phyloP scores from a whole-genome alignment of 2,113 vertebrate genomes.

The Nibea albiflora region DNA sequence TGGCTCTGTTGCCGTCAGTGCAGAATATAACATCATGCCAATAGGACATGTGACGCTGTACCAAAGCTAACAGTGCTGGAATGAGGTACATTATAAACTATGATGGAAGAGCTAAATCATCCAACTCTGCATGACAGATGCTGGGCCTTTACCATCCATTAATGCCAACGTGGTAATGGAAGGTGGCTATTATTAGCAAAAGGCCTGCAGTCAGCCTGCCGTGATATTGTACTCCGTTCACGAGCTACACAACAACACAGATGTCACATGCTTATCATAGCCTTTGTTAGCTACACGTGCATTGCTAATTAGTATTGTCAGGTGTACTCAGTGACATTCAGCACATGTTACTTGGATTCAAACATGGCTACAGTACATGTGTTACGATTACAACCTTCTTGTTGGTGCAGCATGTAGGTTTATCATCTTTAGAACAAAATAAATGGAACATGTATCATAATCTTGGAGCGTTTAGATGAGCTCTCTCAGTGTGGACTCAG shows the following conservation, averaged over 20 bases:
- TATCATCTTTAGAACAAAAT: background rate
- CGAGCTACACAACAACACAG: constrained; percentile 37
- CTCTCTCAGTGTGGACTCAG: background rate
- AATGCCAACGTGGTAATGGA: constrained; percentile 55
- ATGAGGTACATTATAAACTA: background rate
- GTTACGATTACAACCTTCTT: background rate
- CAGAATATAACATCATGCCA: background rate
- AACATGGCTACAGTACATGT: constrained; percentile 13
- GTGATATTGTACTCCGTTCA: constrained; percentile 42
- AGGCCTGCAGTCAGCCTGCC: constrained; percentile 62
- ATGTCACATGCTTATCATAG: constrained; percentile 41
- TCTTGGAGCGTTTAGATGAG: background rate
- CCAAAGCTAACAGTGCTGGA: background rate
- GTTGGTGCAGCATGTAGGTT: background rate
- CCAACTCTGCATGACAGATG: constrained; percentile 30
- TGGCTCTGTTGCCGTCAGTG: constrained; percentile 14
- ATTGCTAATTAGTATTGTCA: constrained; percentile 19
- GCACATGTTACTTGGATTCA: background rate
- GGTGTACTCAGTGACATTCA: constrained; percentile 4
- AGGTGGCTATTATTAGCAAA: constrained; percentile 73
- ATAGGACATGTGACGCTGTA: background rate
- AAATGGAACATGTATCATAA: background rate
- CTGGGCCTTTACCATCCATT: constrained; percentile 58
- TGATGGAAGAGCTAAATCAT: constrained; percentile 14
- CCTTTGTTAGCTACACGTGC: constrained; percentile 20